Conservation (phyloP, 2,888 invertebrate species). For the Tholera decimalis region DNA sequence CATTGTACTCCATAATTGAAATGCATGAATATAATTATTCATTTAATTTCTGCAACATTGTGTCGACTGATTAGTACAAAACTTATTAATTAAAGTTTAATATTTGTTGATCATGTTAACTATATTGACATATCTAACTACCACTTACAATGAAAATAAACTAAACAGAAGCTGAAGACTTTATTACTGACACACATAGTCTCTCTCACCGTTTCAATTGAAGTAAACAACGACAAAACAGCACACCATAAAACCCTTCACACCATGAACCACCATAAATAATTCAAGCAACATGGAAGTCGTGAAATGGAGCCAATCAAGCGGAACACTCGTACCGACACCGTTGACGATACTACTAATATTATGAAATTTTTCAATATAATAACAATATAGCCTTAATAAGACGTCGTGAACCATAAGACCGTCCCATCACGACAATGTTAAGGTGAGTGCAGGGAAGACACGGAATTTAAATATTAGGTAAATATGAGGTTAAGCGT, state of each 20-base stretch:
- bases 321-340: slow-evolving; percentile 56
- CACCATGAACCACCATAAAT: slow-evolving; percentile 52
- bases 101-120: no score
- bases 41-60: no score
- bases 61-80: no score
- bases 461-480: slow-evolving; percentile 45
- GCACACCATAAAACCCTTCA: slow-evolving; percentile 27
- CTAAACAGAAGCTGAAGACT: background rate
- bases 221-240: background rate
- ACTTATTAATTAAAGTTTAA: no score
- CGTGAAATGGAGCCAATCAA: slow-evolving; percentile 67
- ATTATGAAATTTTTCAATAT: slow-evolving; percentile 75
- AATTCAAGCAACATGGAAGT: slow-evolving; percentile 63
- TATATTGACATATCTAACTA: background rate
- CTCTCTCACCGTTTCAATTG: slow-evolving; percentile 3
- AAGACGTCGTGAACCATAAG: slow-evolving; percentile 74
- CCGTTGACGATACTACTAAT: slow-evolving; percentile 57
- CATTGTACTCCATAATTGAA: background rate
- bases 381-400: slow-evolving; percentile 77
- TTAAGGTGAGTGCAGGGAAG: slow-evolving; percentile 58
- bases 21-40: no score
- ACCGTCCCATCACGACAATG: slow-evolving; percentile 69
- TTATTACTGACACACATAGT: background rate
- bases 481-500: slow-evolving; percentile 10
- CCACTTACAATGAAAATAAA: background rate